phyloP scores from a whole-genome alignment of 1,140 invertebrate species.

The Penaeus indicus region DNA sequence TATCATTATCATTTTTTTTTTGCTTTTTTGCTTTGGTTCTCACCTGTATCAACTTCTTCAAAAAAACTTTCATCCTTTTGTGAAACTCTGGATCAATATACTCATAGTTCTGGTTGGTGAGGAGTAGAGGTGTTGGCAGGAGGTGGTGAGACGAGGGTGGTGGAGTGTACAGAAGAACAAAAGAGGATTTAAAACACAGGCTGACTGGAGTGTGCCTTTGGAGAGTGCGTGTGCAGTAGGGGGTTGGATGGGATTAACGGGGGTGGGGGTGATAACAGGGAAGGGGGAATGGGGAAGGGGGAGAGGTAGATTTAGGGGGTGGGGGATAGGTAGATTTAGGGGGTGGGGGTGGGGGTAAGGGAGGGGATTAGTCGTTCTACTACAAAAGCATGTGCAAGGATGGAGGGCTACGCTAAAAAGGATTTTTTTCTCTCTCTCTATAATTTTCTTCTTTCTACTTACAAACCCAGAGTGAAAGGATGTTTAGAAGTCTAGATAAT shows the following conservation, averaged over 20 bases:
- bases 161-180: conserved; percentile 1
- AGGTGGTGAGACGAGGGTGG: neutral
- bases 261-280: neutral
- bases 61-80: conserved; percentile 19
- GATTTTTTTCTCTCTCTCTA: too few species aligned
- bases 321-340: too few species aligned
- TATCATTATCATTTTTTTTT: too few species aligned
- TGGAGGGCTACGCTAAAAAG: neutral
- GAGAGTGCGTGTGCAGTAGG: too few species aligned
- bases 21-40: too few species aligned
- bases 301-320: conserved; percentile 30
- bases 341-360: neutral
- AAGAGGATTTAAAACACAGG: conserved; percentile 13
- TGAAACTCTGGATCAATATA: conserved; percentile 5
- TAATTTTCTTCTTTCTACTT: too few species aligned
- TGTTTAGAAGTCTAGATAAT: too few species aligned
- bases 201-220: too few species aligned
- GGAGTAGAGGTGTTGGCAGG: neutral
- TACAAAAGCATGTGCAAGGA: neutral
- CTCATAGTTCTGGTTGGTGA: neutral
- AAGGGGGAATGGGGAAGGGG: conserved; percentile 32
- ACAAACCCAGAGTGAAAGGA: too few species aligned
- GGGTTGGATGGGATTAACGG: neutral
- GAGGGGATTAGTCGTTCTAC: neutral
- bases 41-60: neutral